These are phyloP conservation scores for Antedon mediterranea DNA, from an alignment of 53 echinoderm and acorn worm species.

Conservation along the genomic window DNA sequence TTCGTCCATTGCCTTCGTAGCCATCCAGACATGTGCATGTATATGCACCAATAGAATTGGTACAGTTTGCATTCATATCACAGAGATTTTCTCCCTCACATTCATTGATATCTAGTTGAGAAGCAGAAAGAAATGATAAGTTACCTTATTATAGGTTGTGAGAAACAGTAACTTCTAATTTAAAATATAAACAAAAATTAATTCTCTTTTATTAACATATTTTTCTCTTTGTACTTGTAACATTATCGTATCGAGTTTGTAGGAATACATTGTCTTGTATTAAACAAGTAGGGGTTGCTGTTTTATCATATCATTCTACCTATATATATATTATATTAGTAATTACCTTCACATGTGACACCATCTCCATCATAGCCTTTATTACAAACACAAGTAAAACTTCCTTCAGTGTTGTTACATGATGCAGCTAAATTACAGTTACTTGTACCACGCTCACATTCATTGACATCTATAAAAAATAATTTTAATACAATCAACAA, in stretches of 20 bases:
- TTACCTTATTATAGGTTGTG: too few relatives aligned
- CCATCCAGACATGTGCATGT: not conserved
- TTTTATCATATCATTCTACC: too few relatives aligned
- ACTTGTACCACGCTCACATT: conserved; percentile 10
- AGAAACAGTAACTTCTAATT: too few relatives aligned
- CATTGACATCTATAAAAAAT: conserved; percentile 27
- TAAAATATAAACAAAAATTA: too few relatives aligned
- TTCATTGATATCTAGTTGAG: not conserved
- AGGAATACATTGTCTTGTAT: too few relatives aligned
- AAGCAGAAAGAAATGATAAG: not conserved
- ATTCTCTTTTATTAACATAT: too few relatives aligned
- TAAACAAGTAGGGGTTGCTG: too few relatives aligned
- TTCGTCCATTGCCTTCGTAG: not conserved
- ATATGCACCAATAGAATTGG: not conserved
- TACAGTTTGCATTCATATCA: not conserved
- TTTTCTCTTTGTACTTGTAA: too few relatives aligned
- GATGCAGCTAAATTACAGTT: conserved; percentile 22
- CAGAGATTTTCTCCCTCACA: not conserved
- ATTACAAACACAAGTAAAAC: conserved; percentile 24
- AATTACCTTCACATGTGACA: conserved; percentile 9
- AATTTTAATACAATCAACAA: not conserved
- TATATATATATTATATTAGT: too few relatives aligned
- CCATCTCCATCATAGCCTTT: conserved; percentile 22
- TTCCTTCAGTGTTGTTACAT: conserved; percentile 18
- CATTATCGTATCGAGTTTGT: too few relatives aligned